Evolutionary conservation across 2,797 vertebrate species (phyloP).

Genomic region (Crypturellus tataupa): DNA sequence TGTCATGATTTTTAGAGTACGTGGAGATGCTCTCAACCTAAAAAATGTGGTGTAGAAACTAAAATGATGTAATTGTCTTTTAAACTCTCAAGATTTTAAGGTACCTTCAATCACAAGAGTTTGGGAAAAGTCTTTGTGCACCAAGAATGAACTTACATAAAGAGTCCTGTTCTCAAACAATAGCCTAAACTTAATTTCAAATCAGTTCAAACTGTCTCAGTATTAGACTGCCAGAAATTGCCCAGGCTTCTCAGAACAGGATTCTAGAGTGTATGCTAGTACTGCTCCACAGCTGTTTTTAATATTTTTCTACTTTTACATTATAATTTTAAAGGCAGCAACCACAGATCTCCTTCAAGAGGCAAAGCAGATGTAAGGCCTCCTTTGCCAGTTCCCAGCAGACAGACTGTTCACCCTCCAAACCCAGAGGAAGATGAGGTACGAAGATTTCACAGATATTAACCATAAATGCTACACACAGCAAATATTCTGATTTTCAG

Average conservation of each 20-base stretch:
- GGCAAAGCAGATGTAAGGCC: constrained; percentile 67
- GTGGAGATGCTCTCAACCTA: not conserved
- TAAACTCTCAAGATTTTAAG: not conserved
- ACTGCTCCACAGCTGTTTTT: not conserved
- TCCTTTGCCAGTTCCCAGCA: constrained; percentile 71
- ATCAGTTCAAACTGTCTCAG: not conserved
- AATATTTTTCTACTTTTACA: not conserved
- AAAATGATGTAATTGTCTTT: not conserved
- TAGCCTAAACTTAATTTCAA: not conserved
- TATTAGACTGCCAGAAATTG: not conserved
- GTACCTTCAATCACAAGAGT: not conserved
- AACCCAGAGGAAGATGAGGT: constrained; percentile 68
- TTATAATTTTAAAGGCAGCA: constrained; percentile 54
- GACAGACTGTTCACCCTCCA: constrained; percentile 25
- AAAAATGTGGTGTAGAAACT: not conserved
- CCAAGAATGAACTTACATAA: not conserved
- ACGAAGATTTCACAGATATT: not conserved
- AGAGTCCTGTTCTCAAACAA: not conserved
- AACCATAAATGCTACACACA: not conserved
- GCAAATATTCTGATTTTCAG: not conserved
- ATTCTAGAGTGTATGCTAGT: not conserved
- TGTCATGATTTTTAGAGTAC: not conserved
- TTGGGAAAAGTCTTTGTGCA: not conserved
- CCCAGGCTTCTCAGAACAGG: not conserved
- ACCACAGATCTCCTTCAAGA: constrained; percentile 77